Evolutionary conservation across 2,888 invertebrate species (phyloP), one percentile per base, ranked within the genome.

Genomic region (Gasteruption jaculator): DNA sequence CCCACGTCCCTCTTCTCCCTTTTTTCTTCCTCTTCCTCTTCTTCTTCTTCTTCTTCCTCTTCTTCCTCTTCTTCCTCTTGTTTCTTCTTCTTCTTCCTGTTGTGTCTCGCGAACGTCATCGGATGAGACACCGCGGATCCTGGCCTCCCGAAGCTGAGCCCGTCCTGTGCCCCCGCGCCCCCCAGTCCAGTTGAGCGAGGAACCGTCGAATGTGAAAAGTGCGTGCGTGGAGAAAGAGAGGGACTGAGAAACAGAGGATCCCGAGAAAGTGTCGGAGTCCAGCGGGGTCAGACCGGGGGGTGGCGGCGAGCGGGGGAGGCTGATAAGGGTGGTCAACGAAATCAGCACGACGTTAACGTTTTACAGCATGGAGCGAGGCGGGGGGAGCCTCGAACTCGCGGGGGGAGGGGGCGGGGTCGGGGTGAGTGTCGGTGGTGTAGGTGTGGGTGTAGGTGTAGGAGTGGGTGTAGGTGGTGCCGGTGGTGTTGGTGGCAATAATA

Each of bases 331-430:
- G 67, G 67, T 62, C 63, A 67, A 65, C 71, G 53, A 51, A 49
- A 66, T 68, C 74, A 73, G 70, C 74, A 74, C 74, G 73, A 74
- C 74, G 74, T 73, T 70, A 69, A 68, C 68, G 60, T 69, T 68
- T 61, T 68, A 68, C 61, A 68, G 66, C 44, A 70, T 70, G 70
- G 69, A 70, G 59, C 65, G 67, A 50, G 63, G 61, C 61, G 68
- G 66, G 57, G 69, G 68, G 53, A 65, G 71, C 71, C 73, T 72
- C 71, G 71, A 71, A 65, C 62, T 63, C 57, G 59, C 60, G 52
- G 62, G 59, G 26, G 58, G 57, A 22, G 58, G 54, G 18, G 58
- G 57, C 14, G 60, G 61, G 33, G 56, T 55, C 8, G 50, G 48
- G 12, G 49, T 46, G 15, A 49, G 49, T 6, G 61, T 60, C 54